These are phyloP conservation scores for Stenodema calcarata DNA, from an alignment of 2,888 invertebrate genomes.

Conservation along the genomic window DNA sequence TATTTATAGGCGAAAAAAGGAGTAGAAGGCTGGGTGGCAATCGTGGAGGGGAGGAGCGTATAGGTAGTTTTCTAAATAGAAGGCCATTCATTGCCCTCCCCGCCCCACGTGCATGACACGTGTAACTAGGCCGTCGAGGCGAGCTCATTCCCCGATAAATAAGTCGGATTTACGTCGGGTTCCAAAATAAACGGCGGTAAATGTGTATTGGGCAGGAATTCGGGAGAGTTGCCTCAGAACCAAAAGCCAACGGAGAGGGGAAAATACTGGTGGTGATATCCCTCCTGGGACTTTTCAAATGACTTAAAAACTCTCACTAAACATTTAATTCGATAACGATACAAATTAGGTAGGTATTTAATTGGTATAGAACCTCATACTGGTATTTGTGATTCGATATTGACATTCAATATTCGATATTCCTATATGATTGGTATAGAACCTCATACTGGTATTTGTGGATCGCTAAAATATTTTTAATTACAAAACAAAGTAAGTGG, in stretches of 20 bases:
- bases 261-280: background rate
- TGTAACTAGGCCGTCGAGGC: background rate
- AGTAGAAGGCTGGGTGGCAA: background rate
- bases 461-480: too few species aligned
- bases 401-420: too few species aligned
- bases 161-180: background rate
- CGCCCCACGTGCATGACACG: conserved; percentile 2
- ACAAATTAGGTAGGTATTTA: too few species aligned
- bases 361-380: too few species aligned
- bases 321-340: too few species aligned
- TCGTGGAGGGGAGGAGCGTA: background rate
- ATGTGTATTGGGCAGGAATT: background rate
- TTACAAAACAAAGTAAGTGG: too few species aligned
- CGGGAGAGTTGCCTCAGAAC: background rate
- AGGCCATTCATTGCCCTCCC: background rate
- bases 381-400: too few species aligned
- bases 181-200: background rate
- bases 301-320: too few species aligned
- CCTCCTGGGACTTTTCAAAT: too few species aligned
- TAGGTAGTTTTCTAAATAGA: background rate
- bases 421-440: too few species aligned
- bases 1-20: background rate
- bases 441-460: too few species aligned
- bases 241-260: background rate
- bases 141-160: background rate